Percentiles rank a stretch among this genome's conserved stretches.
These are phyloP conservation scores for Sturnus vulgaris DNA, from an alignment of 2,113 vertebrate species.

Conservation along the genomic window DNA sequence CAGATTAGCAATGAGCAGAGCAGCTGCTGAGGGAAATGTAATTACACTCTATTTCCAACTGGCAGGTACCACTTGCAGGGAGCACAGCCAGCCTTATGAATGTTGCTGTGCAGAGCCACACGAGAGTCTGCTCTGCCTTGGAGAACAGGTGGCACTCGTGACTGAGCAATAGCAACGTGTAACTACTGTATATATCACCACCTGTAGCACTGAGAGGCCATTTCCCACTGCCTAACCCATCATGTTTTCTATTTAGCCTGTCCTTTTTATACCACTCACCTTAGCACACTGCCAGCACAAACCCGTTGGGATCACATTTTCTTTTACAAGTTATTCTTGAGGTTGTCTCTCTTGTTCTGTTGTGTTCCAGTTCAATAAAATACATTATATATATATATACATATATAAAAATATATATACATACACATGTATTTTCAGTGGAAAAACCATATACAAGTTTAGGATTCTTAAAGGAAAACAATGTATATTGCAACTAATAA, in stretches of 20 bases:
- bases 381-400: constrained; percentile 26
- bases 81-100: not conserved
- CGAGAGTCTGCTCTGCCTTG: not conserved
- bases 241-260: constrained; percentile 33
- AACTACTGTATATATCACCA: constrained; percentile 43
- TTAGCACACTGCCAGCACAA: constrained; percentile 2
- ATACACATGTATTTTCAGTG: constrained; percentile 52
- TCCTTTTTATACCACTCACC: constrained; percentile 52
- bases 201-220: constrained; percentile 12
- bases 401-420: constrained; percentile 57
- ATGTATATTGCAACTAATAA: constrained; percentile 69
- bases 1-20: not conserved
- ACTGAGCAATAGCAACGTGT: constrained; percentile 63
- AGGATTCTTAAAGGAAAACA: constrained; percentile 47
- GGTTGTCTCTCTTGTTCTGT: constrained; percentile 29
- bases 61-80: not conserved
- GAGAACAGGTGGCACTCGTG: not conserved
- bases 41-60: not conserved
- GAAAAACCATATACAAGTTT: constrained; percentile 25
- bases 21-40: constrained; percentile 13
- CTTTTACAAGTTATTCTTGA: constrained; percentile 29
- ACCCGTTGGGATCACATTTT: not conserved
- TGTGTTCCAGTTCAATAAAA: constrained; percentile 43
- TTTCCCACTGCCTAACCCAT: not conserved
- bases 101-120: not conserved